phyloP scores from a whole-genome alignment of 2,797 vertebrate species.

The Microctenopoma steveboyesi region DNA sequence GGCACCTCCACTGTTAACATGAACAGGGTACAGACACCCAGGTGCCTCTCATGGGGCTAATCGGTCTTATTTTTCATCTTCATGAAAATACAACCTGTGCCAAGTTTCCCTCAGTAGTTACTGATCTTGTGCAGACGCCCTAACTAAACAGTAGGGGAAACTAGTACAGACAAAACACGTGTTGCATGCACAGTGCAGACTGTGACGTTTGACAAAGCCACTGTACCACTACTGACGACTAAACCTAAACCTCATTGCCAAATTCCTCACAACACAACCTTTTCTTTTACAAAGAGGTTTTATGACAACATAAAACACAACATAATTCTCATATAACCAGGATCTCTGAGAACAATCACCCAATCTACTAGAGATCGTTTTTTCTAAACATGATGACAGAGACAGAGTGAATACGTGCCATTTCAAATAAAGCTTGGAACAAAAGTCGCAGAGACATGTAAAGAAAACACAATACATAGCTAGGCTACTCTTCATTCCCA shows the following conservation, averaged over 20 bases:
- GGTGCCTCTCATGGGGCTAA: neutral
- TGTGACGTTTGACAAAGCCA: neutral
- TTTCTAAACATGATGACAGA: neutral
- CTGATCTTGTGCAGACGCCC: neutral
- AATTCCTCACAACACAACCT: neutral
- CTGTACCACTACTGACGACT: neutral
- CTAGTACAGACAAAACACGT: neutral
- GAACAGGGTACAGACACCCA: neutral
- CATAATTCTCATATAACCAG: neutral
- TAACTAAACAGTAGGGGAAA: neutral
- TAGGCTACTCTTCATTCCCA: conserved; percentile 11
- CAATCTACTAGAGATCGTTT: neutral
- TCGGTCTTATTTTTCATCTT: neutral
- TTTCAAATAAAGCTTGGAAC: conserved; percentile 23
- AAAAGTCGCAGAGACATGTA: conserved; percentile 2
- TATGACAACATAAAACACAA: conserved; percentile 11
- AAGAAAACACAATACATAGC: conserved; percentile 40
- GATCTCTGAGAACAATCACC: neutral
- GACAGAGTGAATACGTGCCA: conserved; percentile 10
- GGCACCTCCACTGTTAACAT: neutral
- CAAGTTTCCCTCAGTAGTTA: neutral
- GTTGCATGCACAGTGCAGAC: neutral
- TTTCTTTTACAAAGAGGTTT: neutral
- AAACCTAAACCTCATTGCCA: neutral
- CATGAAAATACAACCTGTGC: neutral